Base-by-base conservation (phyloP, 2,888 invertebrate genomes). In the Sarcophaga carnaria region DNA sequence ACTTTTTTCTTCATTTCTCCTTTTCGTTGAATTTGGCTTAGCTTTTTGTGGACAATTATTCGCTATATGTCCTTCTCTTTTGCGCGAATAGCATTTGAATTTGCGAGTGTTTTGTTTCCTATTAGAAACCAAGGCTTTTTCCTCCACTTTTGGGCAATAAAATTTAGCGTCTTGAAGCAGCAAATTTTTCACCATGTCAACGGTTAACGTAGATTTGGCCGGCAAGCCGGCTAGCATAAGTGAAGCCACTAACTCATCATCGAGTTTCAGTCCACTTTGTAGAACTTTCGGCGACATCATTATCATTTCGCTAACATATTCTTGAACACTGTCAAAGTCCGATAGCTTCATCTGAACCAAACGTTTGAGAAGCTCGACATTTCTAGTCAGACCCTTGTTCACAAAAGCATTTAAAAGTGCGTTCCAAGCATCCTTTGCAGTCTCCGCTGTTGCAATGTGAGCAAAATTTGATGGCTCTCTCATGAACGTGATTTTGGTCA, bases 401-500 rank as follows among this genome's bases (percentile, higher is more conserved):
- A 14, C 49, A 14, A 37, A 89, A 2, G 83, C 86, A 2, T 60
- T 64, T 54, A 67, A 49, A 17, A 90, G 72, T n/a, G 66, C 71
- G 4, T 87, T 60, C 90, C 88, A 90, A 8, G 76, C 88, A 27
- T 81, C 75, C 59, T 88, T 87, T n/a, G 88, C 88, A 66, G 27
- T 47, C 2, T 27, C 17, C n/a, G 86, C 79, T 14, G 79, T 80
- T 22, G 80, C 80, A n/a, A 89, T 87, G 54, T 89, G 88, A 5
- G 83, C 86, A 77, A 88, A 89, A 64, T 85, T 88, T 66, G 72
- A 67, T 10, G 88, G 87, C 8, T 89, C 88, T 10, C 89, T 62
- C 69, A 86, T 75, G 11, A 89, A 69, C 25, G 89, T 89, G 22
- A 89, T 89, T 85, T 89, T 88, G 4, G 88, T 84, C 11, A 88